Conservation (phyloP, 2,797 vertebrate species). For the Bucorvus abyssinicus region DNA sequence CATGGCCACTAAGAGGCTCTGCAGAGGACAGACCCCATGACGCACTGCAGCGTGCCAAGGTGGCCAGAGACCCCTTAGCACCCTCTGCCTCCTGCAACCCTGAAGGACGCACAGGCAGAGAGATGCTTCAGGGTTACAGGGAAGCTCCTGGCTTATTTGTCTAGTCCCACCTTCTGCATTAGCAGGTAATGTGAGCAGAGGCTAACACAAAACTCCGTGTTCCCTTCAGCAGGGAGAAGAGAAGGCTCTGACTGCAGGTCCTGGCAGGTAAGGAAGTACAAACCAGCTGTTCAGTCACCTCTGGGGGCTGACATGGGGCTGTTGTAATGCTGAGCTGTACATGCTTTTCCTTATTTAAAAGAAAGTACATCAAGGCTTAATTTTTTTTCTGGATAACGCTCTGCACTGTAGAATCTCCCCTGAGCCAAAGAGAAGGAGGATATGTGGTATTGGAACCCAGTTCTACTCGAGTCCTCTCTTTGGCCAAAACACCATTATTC, state of each 20-base stretch:
- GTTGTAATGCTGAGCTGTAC: background rate
- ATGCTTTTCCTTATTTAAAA: background rate
- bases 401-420: background rate
- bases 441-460: background rate
- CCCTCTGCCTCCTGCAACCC: background rate
- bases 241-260: constrained; percentile 1
- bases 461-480: background rate
- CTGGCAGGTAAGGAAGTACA: background rate
- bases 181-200: background rate
- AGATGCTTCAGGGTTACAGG: background rate
- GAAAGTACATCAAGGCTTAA: background rate
- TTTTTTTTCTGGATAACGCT: background rate
- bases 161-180: background rate
- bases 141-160: constrained; percentile 8
- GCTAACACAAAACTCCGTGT: background rate
- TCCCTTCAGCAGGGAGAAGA: constrained; percentile 17
- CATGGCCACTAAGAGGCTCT: background rate
- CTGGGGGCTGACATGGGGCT: background rate
- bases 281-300: constrained; percentile 4
- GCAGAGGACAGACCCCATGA: background rate
- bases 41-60: background rate
- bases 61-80: background rate
- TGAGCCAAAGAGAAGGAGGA: background rate
- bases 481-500: background rate
- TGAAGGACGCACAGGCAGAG: background rate